phyloP scores from a whole-genome alignment of 2,888 invertebrate genomes.

The Chloromyia formosa region DNA sequence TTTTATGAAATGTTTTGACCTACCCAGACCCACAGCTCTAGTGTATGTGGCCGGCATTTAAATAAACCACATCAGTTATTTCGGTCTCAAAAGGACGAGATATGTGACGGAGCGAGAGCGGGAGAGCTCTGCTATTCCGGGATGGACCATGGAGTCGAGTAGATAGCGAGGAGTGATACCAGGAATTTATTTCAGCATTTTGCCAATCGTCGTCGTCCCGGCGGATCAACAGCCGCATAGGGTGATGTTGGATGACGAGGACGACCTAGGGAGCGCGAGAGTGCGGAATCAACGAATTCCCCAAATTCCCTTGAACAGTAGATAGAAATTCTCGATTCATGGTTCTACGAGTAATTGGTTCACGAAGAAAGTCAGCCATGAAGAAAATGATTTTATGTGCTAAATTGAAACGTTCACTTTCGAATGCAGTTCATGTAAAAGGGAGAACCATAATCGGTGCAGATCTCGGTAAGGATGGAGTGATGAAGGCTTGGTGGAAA shows the following conservation, averaged over 20 bases:
- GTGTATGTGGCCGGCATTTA: constrained; percentile 39
- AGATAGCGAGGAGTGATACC: background rate
- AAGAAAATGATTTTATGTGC: constrained; percentile 28
- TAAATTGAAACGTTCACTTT: background rate
- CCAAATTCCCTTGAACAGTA: background rate
- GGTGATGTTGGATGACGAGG: no score
- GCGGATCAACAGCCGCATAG: background rate
- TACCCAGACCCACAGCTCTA: background rate
- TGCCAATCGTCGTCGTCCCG: constrained; percentile 11
- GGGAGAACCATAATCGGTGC: background rate
- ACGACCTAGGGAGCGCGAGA: background rate
- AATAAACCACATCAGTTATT: constrained; percentile 28
- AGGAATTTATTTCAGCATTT: constrained; percentile 22
- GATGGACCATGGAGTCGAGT: constrained; percentile 8
- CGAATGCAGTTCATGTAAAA: constrained; percentile 3
- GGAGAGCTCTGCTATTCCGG: background rate
- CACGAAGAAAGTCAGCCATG: constrained; percentile 34
- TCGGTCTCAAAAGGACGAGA: background rate
- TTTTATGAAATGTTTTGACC: constrained; percentile 39
- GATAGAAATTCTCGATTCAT: constrained; percentile 12
- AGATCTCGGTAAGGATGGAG: background rate
- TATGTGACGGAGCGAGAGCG: background rate
- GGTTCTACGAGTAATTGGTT: constrained; percentile 26
- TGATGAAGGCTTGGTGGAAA: background rate
- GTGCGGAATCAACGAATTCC: constrained; percentile 17